These are phyloP conservation scores for Apogon hyalosoma DNA, from an alignment of 2,797 vertebrate species.

Conservation along the genomic window DNA sequence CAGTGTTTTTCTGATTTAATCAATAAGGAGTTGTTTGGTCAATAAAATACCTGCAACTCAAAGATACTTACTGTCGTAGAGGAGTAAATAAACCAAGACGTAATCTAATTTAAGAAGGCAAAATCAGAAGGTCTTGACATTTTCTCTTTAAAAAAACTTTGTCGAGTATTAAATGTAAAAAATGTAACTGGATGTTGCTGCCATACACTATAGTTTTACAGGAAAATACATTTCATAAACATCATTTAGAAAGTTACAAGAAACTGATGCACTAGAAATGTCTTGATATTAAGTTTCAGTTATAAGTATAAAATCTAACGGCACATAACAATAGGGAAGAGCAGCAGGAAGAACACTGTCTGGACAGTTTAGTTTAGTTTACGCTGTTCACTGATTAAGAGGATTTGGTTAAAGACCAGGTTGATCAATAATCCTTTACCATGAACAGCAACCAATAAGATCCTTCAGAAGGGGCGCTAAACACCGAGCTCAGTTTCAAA, in stretches of 20 bases:
- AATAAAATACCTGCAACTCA: no score
- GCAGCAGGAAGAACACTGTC: not conserved
- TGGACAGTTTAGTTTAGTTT: not conserved
- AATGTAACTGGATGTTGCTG: not conserved
- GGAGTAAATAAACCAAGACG: no score
- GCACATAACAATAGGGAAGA: not conserved
- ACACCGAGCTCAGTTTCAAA: slow-evolving; percentile 39
- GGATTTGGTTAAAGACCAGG: slow-evolving; percentile 22
- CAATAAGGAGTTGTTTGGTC: no score
- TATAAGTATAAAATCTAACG: not conserved
- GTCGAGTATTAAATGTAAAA: no score
- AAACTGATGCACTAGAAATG: no score
- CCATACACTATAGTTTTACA: not conserved
- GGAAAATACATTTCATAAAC: no score
- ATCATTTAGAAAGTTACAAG: no score
- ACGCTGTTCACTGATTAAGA: not conserved
- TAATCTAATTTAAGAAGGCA: no score
- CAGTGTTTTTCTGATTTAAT: no score
- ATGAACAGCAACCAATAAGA: slow-evolving; percentile 5
- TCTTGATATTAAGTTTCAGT: not conserved
- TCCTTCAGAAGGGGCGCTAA: slow-evolving; percentile 20
- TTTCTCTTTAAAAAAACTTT: no score
- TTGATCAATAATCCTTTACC: slow-evolving; percentile 30
- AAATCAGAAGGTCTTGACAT: no score
- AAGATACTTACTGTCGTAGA: no score